Base-by-base conservation (phyloP, 2,113 vertebrate genomes). In the Zingel zingel region DNA sequence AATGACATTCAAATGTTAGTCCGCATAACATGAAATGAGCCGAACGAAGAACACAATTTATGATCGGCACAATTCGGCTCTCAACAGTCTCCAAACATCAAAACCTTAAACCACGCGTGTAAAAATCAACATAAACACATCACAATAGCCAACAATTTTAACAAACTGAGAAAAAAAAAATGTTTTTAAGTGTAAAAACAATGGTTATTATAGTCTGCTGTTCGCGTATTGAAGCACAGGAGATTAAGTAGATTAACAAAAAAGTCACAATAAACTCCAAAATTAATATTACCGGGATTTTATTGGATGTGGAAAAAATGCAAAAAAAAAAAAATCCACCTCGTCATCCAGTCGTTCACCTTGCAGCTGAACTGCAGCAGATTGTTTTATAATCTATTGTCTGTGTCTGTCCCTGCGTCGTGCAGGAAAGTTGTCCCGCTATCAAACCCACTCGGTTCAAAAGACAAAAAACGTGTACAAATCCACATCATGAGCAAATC, bases 351-450 rank as follows among this genome's bases (percentile, higher is more conserved):
- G 19, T 61, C 21, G 53, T 56, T 73, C 86, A 73, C 5, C 77
- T 71, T 74, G 82, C 84, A 82, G 73, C 73, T 57, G 53, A 81
- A 65, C 73, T 51, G 83, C 87, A 84, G 75, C 77, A 75, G 79
- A 56, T 79, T 83, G 80, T 82, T 82, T 88, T 79, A 74, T 86
- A 72, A 80, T 78, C 87, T 85, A 85, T 88, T 90, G 85, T 86
- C 88, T 65, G 59, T 81, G 19, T 69, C 75, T 27, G 36, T 9
- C 43, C 56, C 77, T 43, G 73, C 74, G 66, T 64, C 30, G 50
- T 4, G 12, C 53, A 19, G 7, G 13, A 78, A 90, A 83, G 72
- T 87, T 86, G 67, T 68, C 61, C 72, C 16, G 43, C 36, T 2
- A 1, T 83, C 58, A 48, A 57, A 48, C 61, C 72, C 51, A 25